phyloP scores from a whole-genome alignment of 2,888 invertebrate genomes.

The Cosmia trapezina region DNA sequence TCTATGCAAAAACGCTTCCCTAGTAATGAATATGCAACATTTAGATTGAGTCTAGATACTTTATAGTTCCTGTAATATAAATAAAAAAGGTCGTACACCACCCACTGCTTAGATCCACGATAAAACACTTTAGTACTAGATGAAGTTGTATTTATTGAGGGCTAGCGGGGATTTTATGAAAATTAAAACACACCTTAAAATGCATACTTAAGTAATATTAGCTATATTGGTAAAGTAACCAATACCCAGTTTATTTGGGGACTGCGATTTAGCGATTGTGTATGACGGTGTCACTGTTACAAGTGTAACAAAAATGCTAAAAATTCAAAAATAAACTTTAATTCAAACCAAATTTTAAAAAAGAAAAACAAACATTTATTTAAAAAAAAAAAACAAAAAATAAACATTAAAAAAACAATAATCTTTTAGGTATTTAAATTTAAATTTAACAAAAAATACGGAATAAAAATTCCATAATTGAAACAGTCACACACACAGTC shows the following conservation, averaged over 20 bases:
- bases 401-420: neutral
- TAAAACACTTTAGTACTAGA: slow-evolving; percentile 67
- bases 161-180: slow-evolving; percentile 60
- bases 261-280: slow-evolving; percentile 70
- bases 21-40: slow-evolving; percentile 79
- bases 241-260: slow-evolving; percentile 79
- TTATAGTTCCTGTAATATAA: slow-evolving; percentile 76
- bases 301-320: neutral
- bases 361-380: neutral
- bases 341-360: neutral
- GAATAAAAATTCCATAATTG: neutral
- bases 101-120: slow-evolving; percentile 73
- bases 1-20: slow-evolving; percentile 80
- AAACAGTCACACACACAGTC: slow-evolving; percentile 63
- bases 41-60: slow-evolving; percentile 83
- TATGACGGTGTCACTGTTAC: slow-evolving; percentile 14
- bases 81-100: slow-evolving; percentile 76
- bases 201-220: slow-evolving; percentile 65
- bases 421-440: neutral
- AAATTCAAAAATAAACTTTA: neutral
- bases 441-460: neutral
- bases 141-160: slow-evolving; percentile 62
- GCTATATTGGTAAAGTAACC: slow-evolving; percentile 77
- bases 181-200: slow-evolving; percentile 75
- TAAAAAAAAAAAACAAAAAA: neutral